Percentiles rank a stretch among this genome's conserved stretches.
Evolutionary conservation across 2,888 invertebrate species (phyloP).

Genomic region (Lordiphosa andalusiaca): DNA sequence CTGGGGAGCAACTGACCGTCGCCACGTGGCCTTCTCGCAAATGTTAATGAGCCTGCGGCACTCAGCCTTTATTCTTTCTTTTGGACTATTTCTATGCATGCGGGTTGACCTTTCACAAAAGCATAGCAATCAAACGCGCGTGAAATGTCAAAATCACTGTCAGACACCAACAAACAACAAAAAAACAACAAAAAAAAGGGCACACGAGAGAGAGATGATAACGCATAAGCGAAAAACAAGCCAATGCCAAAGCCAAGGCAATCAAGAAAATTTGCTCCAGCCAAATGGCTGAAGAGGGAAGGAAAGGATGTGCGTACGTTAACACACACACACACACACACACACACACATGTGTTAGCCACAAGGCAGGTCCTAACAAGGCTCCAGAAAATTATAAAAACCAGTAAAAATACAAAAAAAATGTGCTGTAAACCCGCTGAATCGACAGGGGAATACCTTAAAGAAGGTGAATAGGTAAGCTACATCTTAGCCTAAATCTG

Average conservation of each 20-base stretch:
- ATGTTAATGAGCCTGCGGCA: constrained; percentile 33
- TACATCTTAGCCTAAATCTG: too few relatives aligned
- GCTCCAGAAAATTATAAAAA: constrained; percentile 42
- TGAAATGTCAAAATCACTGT: constrained; percentile 72
- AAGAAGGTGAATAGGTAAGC: background rate
- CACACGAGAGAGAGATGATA: constrained; percentile 32
- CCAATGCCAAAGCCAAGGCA: constrained; percentile 63
- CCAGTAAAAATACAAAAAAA: constrained; percentile 1
- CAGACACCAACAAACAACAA: constrained; percentile 7
- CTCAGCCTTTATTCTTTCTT: constrained; percentile 30
- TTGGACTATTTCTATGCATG: constrained; percentile 37
- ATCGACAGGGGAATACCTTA: constrained; percentile 18
- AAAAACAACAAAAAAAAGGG: constrained; percentile 9
- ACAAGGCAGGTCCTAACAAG: constrained; percentile 30
- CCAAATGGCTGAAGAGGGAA: constrained; percentile 42
- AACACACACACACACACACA: constrained; percentile 5
- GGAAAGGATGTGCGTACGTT: background rate
- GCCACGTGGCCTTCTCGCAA: constrained; percentile 32
- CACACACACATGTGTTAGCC: constrained; percentile 20
- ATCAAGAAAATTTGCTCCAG: constrained; percentile 62
- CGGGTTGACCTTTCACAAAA: constrained; percentile 58
- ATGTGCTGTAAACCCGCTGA: constrained; percentile 2
- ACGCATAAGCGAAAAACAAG: constrained; percentile 57
- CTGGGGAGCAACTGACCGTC: constrained; percentile 53
- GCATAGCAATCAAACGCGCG: constrained; percentile 61